Evolutionary conservation across 2,888 invertebrate species (phyloP), one percentile per base, ranked within the genome.

Genomic region (Piscicola geometra): DNA sequence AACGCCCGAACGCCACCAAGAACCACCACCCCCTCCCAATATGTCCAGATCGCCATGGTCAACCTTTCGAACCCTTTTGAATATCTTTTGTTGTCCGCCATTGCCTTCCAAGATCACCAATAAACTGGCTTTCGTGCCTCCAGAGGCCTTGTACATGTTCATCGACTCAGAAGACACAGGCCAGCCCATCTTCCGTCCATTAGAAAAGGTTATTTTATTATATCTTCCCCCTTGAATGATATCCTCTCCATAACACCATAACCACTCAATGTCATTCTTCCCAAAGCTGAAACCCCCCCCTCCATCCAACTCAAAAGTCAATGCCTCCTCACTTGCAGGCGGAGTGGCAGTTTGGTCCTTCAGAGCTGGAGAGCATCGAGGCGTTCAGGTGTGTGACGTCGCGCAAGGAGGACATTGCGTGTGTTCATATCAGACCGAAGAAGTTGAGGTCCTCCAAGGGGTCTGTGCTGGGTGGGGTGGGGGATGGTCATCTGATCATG

Each of bases 41-140:
- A 73, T 73, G 73, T 32, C 76, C 32, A 72, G 66, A 52, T 35
- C 67, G 36, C 52, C 72, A 35, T 76, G 76, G 76, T 66, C 76
- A 33, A 71, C 73, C 9, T 60, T 76, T 72, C 64, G 73, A 41
- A 68, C 76, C 25, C 68, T 76, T 25, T 68, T 60, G 47, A 73
- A 66, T 52, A 76, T 76, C 35, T 76, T 76, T 64, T 76, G 76
- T 32, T 76, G 76, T 36, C 76, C 76, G 9, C 76, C 76, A 50
- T 47, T 76, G 50, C 76, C 76, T 21, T 76, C 76, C 32, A 64
- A 67, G n/a, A 76, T 76, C 68, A 71, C 76, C 21, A 71, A 71
- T 56, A 76, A 76, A 67, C 68, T 76, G 21, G 76, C 76, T 68
- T 76, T 76, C 56, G 76, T 76, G 18, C 76, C 76, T 2, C 76